A percentile compares a stretch with the other conserved stretches of the same genome.
phyloP scores from a whole-genome alignment of 2,888 invertebrate genomes.

The Amblyteles armatorius region DNA sequence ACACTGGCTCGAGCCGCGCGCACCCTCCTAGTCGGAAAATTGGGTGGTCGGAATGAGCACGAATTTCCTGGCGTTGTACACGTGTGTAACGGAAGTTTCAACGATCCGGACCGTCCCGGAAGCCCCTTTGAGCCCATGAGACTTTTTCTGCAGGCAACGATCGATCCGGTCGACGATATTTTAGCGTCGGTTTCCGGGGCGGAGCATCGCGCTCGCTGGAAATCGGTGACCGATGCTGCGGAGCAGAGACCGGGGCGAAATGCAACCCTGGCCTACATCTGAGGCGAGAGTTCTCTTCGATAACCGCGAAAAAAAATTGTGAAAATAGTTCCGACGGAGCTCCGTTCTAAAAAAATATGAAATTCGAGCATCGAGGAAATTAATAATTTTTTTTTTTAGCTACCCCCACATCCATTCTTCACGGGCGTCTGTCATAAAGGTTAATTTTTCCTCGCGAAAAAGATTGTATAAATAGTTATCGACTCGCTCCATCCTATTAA shows the following conservation, averaged over 20 bases:
- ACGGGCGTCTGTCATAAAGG: background rate
- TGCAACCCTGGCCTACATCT: no score
- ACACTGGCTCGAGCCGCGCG: slow-evolving; percentile 8
- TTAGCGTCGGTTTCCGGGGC: background rate
- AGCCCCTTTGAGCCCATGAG: background rate
- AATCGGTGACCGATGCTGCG: background rate
- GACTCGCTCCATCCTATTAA: no score
- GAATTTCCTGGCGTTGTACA: slow-evolving; percentile 32
- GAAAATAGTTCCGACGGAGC: no score
- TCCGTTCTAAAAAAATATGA: no score
- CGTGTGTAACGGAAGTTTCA: slow-evolving; percentile 5
- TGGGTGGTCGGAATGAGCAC: slow-evolving; percentile 22
- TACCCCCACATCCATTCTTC: no score
- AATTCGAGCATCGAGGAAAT: no score
- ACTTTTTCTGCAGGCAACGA: background rate
- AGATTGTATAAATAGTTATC: no score
- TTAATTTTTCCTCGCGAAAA: no score
- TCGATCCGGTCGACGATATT: background rate
- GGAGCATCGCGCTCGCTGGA: background rate
- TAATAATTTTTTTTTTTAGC: no score
- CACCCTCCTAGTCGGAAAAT: slow-evolving; percentile 32
- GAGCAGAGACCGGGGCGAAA: no score
- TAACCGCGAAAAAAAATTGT: no score
- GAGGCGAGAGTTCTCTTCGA: no score
- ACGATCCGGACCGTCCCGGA: background rate